A percentile compares a stretch with the other conserved stretches of the same genome.
Conservation (phyloP, 2,797 vertebrate species). For the Mormyrops attenuatus region DNA sequence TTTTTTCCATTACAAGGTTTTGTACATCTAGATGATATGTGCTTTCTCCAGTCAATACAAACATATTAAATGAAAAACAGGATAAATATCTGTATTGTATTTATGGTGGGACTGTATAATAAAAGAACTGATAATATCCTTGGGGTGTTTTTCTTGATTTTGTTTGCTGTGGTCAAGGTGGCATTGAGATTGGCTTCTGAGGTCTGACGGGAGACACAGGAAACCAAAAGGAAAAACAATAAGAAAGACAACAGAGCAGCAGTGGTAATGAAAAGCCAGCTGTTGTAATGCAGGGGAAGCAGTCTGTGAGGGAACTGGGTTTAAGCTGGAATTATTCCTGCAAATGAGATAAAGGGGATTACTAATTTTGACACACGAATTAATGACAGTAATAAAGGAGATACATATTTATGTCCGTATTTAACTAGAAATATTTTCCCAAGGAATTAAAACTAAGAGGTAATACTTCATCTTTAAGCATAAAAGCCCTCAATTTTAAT, state of each 20-base stretch:
- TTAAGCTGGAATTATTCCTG: neutral
- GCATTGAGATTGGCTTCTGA: neutral
- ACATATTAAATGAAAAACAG: neutral
- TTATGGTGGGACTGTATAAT: neutral
- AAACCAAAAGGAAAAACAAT: neutral
- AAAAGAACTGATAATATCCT: neutral
- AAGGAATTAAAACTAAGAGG: neutral
- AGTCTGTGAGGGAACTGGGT: neutral
- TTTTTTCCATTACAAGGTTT: neutral
- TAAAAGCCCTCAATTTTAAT: neutral
- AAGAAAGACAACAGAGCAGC: neutral
- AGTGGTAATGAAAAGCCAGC: neutral
- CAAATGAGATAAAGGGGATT: neutral
- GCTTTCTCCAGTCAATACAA: neutral
- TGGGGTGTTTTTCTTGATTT: neutral
- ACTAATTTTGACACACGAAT: neutral
- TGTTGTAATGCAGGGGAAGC: neutral
- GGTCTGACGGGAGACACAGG: neutral
- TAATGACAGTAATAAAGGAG: neutral
- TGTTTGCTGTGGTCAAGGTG: neutral
- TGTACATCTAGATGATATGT: neutral
- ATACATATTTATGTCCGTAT: neutral
- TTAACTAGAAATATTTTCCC: neutral
- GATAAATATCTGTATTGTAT: neutral
- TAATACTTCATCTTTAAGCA: neutral